A percentile compares a stretch with the other conserved stretches of the same genome.
These are phyloP conservation scores for Aculops lycopersici DNA, from an alignment of 1,140 invertebrate genomes.

Conservation along the genomic window DNA sequence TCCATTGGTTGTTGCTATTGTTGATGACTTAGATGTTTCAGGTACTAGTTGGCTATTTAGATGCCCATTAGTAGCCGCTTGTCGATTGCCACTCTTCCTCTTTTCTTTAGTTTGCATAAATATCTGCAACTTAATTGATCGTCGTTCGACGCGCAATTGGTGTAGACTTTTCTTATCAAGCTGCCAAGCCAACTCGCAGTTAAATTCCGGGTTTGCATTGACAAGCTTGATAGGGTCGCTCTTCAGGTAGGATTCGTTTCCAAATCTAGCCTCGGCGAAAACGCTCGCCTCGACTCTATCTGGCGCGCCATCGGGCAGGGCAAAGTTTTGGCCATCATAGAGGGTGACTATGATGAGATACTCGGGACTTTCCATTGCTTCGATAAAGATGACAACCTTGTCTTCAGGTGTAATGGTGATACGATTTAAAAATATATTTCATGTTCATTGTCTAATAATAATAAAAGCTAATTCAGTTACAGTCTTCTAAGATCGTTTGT, in stretches of 20 bases:
- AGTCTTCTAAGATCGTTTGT: too few species aligned
- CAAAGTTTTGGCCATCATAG: not conserved
- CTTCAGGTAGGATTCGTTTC: conserved; percentile 18
- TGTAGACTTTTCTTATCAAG: conserved; percentile 19
- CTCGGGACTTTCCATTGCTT: not conserved
- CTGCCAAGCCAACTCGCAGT: conserved; percentile 21
- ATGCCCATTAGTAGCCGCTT: too few species aligned
- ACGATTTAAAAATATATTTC: too few species aligned
- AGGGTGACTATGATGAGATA: not conserved
- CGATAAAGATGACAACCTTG: too few species aligned
- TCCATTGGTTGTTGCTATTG: not conserved
- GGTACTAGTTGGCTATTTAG: not conserved
- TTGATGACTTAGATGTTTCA: not conserved
- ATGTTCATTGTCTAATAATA: too few species aligned
- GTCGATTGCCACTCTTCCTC: not conserved
- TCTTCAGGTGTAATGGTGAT: too few species aligned
- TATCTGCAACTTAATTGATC: conserved; percentile 18
- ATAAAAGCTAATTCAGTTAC: too few species aligned
- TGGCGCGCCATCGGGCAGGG: not conserved
- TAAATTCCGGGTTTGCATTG: conserved; percentile 16
- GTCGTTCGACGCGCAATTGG: conserved; percentile 18
- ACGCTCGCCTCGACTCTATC: conserved; percentile 8
- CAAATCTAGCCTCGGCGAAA: conserved; percentile 19
- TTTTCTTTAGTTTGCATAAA: conserved; percentile 11
- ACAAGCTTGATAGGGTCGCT: conserved; percentile 18